Base-by-base conservation (phyloP, 2,888 invertebrate species). In the Lordiphosa fenestrarum region DNA sequence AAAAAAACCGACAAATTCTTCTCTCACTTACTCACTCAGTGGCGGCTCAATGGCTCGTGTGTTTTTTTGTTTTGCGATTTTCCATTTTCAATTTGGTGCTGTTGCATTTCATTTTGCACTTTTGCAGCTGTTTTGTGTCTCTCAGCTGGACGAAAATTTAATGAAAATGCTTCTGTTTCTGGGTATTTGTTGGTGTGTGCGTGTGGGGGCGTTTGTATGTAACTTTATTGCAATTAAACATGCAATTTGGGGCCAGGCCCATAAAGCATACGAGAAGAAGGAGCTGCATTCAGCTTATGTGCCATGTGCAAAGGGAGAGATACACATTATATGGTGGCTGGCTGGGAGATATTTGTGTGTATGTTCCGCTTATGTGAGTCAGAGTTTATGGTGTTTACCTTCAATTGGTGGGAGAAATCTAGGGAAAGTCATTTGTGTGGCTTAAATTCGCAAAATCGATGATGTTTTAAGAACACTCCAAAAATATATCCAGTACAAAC, bases 221-320 rank as follows among this genome's bases (percentile, higher is more conserved):
- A 59, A 62, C 76, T 80, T 77, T 76, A 77, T 75, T 77, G 83
- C 81, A 83, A 80, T 83, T 83, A 80, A 83, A 72, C 77, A 77
- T 77, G 77, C 77, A 80, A 83, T 80, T 77, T 57, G 76, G 71
- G 73, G 77, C 63, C 73, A 76, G 66, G 66, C 70, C 30, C 66
- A 73, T 69, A 76, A 81, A 69, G 61, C 66, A 76, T 66, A 69
- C 70, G 70, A 59, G 71, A 67, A 68, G 53, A 61, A 47, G 37
- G 21, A 37, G 36, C 37, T 19, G 49, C 25, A 49, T n/a, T 49
- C 51, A 53, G 58, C 53, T 51, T 54, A 62, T 67, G 56, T 67
- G 37, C 59, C 21, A 21, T 40, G 25, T 39, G 15, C 15, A n/a
- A 49, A 49, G 38, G 37, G 49, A 49, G 49, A 49, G 38, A 38